Evolutionary conservation across 2,113 vertebrate species (phyloP), one percentile per base, ranked within the genome.

Genomic region (Scolopax mira): DNA sequence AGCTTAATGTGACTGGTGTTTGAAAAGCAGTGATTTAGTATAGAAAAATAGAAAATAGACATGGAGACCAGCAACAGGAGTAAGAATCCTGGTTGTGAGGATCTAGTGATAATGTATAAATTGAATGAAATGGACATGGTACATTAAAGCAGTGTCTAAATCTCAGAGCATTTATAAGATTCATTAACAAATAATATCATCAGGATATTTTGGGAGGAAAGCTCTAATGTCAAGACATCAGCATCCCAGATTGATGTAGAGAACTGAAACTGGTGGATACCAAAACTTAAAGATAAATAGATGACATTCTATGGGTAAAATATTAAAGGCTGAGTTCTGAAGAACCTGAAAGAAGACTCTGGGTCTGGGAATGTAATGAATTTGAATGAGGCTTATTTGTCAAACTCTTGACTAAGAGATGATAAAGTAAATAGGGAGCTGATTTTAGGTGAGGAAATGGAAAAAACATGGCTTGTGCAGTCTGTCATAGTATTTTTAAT

Each of bases 251-350:
- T 11, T 67, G 64, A 54, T 5, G 11, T 33, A 91, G 31, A 41
- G n/a, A 37, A 42, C 9, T 49, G n/a, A 77, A 77, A 73, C 12
- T 60, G 8, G 8, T 54, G 39, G 16, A 70, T 77, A 42, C 5
- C 5, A 81, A 72, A 84, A 60, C 7, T 37, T 2, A 46, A 64
- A 60, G 13, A n/a, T 27, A 46, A 49, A 37, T 9, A 51, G 8
- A 25, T 51, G 17, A 3, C 21, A 19, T 54, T 62, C 39, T 51
- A 1, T 27, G 9, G 21, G 9, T 11, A 71, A 67, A 86, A 44
- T 0, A 0, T 33, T 64, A 48, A 44, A 11, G 10, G 3, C 6
- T 33, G 30, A 18, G 3, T 64, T 58, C 35, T 61, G 44, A 42
- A 79, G 8, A 46, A 31, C 8, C 42, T 74, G 30, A 55, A 46